Evolutionary conservation across 2,113 vertebrate species (phyloP).

Genomic region (Oriolus oriolus): DNA sequence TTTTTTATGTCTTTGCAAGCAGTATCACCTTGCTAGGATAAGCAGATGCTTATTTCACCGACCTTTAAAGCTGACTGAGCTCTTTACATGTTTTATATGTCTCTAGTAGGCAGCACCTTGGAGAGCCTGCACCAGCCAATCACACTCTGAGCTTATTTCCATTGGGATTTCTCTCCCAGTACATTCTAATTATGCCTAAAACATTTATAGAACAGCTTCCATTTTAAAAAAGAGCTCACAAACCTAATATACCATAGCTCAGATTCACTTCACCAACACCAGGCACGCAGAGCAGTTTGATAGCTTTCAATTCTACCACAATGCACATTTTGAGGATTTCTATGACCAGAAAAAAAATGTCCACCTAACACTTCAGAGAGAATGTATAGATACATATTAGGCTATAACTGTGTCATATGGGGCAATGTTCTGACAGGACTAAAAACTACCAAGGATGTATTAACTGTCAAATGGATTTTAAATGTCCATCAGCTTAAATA

Average conservation of each 20-base stretch:
- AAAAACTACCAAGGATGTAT: neutral
- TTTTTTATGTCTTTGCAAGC: neutral
- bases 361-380: neutral
- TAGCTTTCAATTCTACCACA: neutral
- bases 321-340: neutral
- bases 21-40: neutral
- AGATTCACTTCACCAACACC: neutral
- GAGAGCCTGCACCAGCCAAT: neutral
- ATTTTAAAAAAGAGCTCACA: neutral
- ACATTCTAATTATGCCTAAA: neutral
- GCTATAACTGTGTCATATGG: neutral
- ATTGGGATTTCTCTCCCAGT: neutral
- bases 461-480: neutral
- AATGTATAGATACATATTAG: neutral
- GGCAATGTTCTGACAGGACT: neutral
- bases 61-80: neutral
- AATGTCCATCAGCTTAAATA: neutral
- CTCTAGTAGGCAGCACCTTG: neutral
- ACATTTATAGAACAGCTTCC: neutral
- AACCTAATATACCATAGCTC: neutral
- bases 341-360: neutral
- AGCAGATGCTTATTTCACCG: neutral
- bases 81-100: neutral
- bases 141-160: neutral
- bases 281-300: neutral